These are phyloP conservation scores for Acanthosoma haemorrhoidale DNA, from an alignment of 2,888 invertebrate species.

Conservation along the genomic window DNA sequence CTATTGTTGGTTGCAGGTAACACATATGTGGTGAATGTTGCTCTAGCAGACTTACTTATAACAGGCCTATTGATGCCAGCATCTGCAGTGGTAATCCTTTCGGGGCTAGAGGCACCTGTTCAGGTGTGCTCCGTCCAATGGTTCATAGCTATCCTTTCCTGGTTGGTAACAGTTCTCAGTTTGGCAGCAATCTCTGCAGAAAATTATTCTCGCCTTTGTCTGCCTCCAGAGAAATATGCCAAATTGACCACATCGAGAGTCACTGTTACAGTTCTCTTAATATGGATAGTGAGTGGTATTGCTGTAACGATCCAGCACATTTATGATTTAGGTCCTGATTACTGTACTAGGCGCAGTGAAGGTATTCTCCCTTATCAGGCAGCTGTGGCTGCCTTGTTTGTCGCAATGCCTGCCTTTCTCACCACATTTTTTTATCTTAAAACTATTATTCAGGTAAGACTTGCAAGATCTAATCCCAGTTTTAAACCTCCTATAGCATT, in stretches of 20 bases:
- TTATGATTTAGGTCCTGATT: conserved; percentile 60
- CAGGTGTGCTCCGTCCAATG: conserved; percentile 62
- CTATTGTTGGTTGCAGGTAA: conserved; percentile 54
- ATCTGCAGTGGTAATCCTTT: conserved; percentile 63
- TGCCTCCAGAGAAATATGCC: conserved; percentile 51
- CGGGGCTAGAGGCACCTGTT: conserved; percentile 55
- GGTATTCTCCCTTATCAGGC: conserved; percentile 56
- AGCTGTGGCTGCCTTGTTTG: conserved; percentile 54
- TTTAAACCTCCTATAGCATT: conserved; percentile 60
- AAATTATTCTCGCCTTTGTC: conserved; percentile 60
- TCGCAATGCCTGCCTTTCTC: conserved; percentile 55
- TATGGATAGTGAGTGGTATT: conserved; percentile 55
- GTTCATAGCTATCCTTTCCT: conserved; percentile 60
- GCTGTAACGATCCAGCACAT: conserved; percentile 59
- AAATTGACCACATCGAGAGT: conserved; percentile 51
- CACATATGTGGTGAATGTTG: conserved; percentile 63
- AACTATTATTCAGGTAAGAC: conserved; percentile 50
- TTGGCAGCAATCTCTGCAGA: conserved; percentile 61
- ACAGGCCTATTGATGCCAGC: conserved; percentile 64
- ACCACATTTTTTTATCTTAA: conserved; percentile 54
- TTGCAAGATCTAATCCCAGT: conserved; percentile 52
- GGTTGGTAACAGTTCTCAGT: conserved; percentile 59
- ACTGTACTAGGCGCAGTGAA: conserved; percentile 53
- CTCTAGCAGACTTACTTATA: conserved; percentile 65
- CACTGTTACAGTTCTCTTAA: conserved; percentile 51